A percentile compares a stretch with the other conserved stretches of the same genome.
phyloP scores from a whole-genome alignment of 2,888 invertebrate species.

The Laspeyria flexula region DNA sequence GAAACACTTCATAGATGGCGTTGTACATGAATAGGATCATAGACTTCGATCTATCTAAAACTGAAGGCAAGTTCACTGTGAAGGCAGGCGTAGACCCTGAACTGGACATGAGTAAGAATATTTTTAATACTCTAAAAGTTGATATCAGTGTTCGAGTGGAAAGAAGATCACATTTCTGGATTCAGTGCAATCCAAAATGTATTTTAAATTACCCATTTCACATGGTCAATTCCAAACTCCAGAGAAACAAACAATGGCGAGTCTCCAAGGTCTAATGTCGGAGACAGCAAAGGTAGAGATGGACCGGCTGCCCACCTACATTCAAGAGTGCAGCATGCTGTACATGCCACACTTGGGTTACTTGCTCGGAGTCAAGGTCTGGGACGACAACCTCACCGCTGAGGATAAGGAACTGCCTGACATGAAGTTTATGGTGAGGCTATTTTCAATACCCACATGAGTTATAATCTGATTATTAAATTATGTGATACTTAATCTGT shows the following conservation, averaged over 20 bases:
- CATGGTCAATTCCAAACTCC: no score
- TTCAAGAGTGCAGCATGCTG: constrained; percentile 88
- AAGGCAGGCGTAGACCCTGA: constrained; percentile 91
- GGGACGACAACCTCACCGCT: constrained; percentile 84
- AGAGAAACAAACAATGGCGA: constrained; percentile 90
- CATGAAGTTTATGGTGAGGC: constrained; percentile 89
- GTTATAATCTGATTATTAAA: no score
- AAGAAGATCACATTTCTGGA: no score
- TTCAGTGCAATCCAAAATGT: no score
- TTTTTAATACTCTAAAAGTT: no score
- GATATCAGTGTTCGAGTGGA: no score
- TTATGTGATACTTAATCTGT: no score
- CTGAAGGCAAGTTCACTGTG: constrained; percentile 89
- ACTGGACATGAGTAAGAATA: constrained; percentile 89
- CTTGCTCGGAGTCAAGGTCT: constrained; percentile 90
- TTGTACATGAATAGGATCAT: constrained; percentile 90
- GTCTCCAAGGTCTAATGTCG: constrained; percentile 90
- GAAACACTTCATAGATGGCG: constrained; percentile 76
- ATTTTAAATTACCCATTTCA: no score
- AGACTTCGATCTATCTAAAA: constrained; percentile 88
- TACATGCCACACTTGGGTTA: constrained; percentile 93
- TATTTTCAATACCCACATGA: no score
- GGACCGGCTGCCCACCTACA: constrained; percentile 87
- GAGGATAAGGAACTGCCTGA: constrained; percentile 87
- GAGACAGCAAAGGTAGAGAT: constrained; percentile 90